Conservation (phyloP, 1,140 invertebrate species). For the Reticulitermes speratus region DNA sequence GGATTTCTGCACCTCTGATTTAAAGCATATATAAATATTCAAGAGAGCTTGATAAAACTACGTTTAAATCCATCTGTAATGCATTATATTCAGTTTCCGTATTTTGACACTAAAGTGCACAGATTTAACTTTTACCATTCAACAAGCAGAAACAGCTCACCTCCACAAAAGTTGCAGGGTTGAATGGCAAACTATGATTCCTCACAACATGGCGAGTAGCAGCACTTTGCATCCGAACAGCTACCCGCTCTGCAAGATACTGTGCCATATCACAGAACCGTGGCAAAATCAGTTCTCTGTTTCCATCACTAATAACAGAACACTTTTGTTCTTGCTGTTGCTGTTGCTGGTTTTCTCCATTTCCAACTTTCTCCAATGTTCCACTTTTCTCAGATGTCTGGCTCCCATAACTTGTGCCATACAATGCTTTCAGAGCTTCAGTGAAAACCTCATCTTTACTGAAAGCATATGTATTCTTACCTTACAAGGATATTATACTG, state of each 20-base stretch:
- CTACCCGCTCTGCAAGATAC: constrained; percentile 64
- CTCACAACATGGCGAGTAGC: constrained; percentile 58
- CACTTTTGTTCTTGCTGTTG: background rate
- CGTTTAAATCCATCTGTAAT: too few species aligned
- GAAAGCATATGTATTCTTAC: constrained; percentile 32
- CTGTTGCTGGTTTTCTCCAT: background rate
- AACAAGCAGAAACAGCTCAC: constrained; percentile 43
- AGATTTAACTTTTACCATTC: too few species aligned
- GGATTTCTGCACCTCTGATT: too few species aligned
- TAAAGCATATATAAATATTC: too few species aligned
- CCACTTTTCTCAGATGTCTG: constrained; percentile 29
- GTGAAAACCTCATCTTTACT: constrained; percentile 75
- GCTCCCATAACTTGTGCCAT: constrained; percentile 46
- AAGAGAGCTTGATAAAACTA: too few species aligned
- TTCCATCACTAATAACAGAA: background rate
- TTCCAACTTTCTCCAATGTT: constrained; percentile 50
- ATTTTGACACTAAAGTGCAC: too few species aligned
- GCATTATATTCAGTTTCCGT: too few species aligned
- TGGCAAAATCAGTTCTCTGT: constrained; percentile 44
- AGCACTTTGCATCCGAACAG: constrained; percentile 55
- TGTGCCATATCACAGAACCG: constrained; percentile 62
- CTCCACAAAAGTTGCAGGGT: constrained; percentile 61
- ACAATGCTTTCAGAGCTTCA: constrained; percentile 70
- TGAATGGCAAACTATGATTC: constrained; percentile 67
- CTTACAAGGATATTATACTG: too few species aligned